A percentile compares a stretch with the other conserved stretches of the same genome.
Conservation (phyloP, 2,888 invertebrate genomes). For the Lasioglossum leucozonium region DNA sequence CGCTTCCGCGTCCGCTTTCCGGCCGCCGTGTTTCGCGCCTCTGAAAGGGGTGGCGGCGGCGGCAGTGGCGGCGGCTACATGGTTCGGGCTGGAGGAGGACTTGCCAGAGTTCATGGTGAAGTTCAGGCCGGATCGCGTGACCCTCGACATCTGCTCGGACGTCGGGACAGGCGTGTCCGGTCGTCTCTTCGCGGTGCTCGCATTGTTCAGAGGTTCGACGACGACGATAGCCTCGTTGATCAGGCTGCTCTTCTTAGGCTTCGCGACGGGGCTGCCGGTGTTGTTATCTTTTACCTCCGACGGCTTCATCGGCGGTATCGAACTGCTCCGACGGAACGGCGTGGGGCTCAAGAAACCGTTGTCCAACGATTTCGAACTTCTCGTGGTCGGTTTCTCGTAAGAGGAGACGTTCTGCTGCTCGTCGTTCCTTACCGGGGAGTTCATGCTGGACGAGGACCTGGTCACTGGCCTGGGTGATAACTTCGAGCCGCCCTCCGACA, state of each 20-base stretch:
- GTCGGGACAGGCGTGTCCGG: slow-evolving; percentile 80
- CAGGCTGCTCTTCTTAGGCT: slow-evolving; percentile 26
- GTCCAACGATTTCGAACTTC: slow-evolving; percentile 71
- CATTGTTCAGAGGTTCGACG: slow-evolving; percentile 13
- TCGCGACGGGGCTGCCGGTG: background rate
- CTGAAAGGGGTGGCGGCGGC: too few relatives aligned
- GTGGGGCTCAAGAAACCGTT: slow-evolving; percentile 74
- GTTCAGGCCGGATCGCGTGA: slow-evolving; percentile 63
- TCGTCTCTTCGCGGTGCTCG: slow-evolving; percentile 63
- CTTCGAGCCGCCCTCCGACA: slow-evolving; percentile 64
- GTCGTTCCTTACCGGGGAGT: slow-evolving; percentile 45
- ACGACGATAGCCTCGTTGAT: slow-evolving; percentile 11
- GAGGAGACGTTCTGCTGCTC: slow-evolving; percentile 34
- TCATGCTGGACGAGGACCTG: slow-evolving; percentile 54
- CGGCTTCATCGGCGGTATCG: slow-evolving; percentile 61
- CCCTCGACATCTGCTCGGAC: slow-evolving; percentile 60
- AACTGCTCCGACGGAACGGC: slow-evolving; percentile 63
- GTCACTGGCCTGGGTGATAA: slow-evolving; percentile 65
- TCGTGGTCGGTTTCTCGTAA: slow-evolving; percentile 68
- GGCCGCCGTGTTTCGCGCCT: slow-evolving; percentile 18
- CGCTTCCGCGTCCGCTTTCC: slow-evolving; percentile 41
- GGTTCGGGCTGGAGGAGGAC: slow-evolving; percentile 19
- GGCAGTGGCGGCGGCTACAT: slow-evolving; percentile 23
- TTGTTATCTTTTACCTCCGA: slow-evolving; percentile 51
- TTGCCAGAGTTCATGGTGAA: slow-evolving; percentile 53